phyloP scores from a whole-genome alignment of 2,797 vertebrate species.

The Poeciliopsis gracilis region DNA sequence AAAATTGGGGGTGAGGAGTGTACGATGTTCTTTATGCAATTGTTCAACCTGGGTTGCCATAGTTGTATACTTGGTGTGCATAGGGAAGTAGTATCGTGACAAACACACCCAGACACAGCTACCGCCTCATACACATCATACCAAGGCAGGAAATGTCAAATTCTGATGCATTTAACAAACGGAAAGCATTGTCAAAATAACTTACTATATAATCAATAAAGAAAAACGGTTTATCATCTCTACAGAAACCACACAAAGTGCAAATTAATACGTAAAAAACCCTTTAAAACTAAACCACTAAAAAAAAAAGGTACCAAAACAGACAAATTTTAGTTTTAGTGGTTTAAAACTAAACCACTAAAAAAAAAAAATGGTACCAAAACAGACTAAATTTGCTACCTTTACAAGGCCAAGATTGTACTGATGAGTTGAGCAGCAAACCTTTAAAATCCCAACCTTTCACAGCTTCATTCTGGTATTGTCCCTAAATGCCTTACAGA shows the following conservation, averaged over 20 bases:
- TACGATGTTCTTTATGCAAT: background rate
- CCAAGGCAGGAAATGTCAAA: slow-evolving; percentile 69
- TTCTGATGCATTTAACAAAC: background rate
- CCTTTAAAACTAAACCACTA: background rate
- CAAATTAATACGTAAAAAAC: background rate
- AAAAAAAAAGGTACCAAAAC: background rate
- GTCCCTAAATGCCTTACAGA: background rate
- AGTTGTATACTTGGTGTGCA: slow-evolving; percentile 33
- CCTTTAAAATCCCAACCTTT: background rate
- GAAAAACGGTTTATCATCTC: background rate
- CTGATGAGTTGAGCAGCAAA: background rate
- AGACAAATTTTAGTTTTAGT: background rate
- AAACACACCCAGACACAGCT: slow-evolving; percentile 59
- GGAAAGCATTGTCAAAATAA: background rate
- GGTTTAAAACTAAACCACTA: background rate
- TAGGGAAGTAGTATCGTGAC: slow-evolving; percentile 32
- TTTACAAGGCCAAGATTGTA: background rate
- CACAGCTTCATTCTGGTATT: background rate
- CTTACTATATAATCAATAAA: background rate
- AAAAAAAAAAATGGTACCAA: background rate
- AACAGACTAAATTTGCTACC: background rate
- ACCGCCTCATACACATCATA: slow-evolving; percentile 47
- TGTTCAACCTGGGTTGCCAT: slow-evolving; percentile 50
- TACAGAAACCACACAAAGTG: background rate
- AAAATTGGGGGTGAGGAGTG: background rate